phyloP scores from a whole-genome alignment of 1,140 invertebrate species.

The Drosophila asahinai region DNA sequence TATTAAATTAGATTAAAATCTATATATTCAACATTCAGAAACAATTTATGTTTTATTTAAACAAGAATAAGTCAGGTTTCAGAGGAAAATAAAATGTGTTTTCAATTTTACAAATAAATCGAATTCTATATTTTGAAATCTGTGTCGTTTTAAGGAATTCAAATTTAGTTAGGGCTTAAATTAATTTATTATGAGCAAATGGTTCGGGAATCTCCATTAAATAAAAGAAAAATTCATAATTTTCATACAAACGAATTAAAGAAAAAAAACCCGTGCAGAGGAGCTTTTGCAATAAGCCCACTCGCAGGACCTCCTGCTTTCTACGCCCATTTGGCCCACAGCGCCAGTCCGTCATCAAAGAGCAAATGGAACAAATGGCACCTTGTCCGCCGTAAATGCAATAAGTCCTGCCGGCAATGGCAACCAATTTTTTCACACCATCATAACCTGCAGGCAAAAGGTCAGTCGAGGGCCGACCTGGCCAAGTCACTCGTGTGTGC shows the following conservation, averaged over 20 bases:
- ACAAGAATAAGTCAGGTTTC: too few species aligned
- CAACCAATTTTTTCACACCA: slow-evolving; percentile 20
- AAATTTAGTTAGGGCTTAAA: background rate
- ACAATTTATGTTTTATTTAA: too few species aligned
- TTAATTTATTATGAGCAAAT: background rate
- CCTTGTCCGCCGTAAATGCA: slow-evolving; percentile 21
- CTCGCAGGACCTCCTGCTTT: background rate
- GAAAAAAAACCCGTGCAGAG: background rate
- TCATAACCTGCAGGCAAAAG: slow-evolving; percentile 21
- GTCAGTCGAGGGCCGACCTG: background rate
- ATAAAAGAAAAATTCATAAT: too few species aligned
- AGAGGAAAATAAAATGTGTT: too few species aligned
- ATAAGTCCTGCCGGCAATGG: slow-evolving; percentile 24
- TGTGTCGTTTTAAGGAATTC: background rate
- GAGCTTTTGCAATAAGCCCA: background rate
- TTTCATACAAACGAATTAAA: background rate
- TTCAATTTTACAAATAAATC: too few species aligned
- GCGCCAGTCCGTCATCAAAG: slow-evolving; percentile 3
- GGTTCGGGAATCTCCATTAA: too few species aligned
- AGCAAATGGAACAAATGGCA: slow-evolving; percentile 12
- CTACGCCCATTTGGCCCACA: background rate
- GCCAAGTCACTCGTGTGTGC: slow-evolving; percentile 20
- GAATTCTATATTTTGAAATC: too few species aligned
- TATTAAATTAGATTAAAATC: background rate
- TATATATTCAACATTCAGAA: too few species aligned